Evolutionary conservation across 2,888 invertebrate genomes (phyloP).

Genomic region (Tetranychus piercei): DNA sequence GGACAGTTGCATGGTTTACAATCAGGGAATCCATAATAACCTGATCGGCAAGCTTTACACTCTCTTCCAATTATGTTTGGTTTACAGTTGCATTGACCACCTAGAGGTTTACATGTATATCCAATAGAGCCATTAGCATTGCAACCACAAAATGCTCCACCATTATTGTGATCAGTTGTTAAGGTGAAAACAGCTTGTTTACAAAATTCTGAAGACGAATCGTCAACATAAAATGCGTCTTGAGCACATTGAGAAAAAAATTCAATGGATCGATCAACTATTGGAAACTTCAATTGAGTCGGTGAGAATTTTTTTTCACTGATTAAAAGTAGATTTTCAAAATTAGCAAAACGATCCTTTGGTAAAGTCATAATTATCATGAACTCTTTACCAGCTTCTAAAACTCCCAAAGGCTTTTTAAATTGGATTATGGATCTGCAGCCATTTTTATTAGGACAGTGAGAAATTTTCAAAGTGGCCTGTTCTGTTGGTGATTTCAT

Average conservation of each 20-base stretch:
- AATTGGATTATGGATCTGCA: conserved; percentile 42
- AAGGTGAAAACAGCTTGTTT: conserved; percentile 75
- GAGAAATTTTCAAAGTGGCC: conserved; percentile 48
- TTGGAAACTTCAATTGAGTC: conserved; percentile 53
- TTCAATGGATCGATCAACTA: conserved; percentile 66
- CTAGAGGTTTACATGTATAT: conserved; percentile 32
- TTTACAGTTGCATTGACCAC: conserved; percentile 86
- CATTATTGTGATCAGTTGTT: conserved; percentile 82
- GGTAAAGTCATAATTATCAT: conserved; percentile 53
- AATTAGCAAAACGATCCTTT: conserved; percentile 31
- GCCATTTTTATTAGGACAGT: conserved; percentile 76
- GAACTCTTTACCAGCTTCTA: conserved; percentile 56
- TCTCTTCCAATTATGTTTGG: conserved; percentile 72
- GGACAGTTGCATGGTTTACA: conserved; percentile 77
- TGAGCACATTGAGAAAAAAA: conserved; percentile 73
- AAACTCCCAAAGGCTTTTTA: background rate
- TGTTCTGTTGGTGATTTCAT: background rate
- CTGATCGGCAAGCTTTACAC: conserved; percentile 61
- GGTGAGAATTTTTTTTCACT: conserved; percentile 39
- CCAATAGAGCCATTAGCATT: background rate
- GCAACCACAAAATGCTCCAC: conserved; percentile 75
- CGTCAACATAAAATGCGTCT: conserved; percentile 61
- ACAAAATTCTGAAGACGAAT: conserved; percentile 54
- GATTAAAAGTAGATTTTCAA: conserved; percentile 51
- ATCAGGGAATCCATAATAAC: conserved; percentile 85